Evolutionary conservation across 1,140 invertebrate species (phyloP), one percentile per base, ranked within the genome.

Genomic region (Lordiphosa collinella): DNA sequence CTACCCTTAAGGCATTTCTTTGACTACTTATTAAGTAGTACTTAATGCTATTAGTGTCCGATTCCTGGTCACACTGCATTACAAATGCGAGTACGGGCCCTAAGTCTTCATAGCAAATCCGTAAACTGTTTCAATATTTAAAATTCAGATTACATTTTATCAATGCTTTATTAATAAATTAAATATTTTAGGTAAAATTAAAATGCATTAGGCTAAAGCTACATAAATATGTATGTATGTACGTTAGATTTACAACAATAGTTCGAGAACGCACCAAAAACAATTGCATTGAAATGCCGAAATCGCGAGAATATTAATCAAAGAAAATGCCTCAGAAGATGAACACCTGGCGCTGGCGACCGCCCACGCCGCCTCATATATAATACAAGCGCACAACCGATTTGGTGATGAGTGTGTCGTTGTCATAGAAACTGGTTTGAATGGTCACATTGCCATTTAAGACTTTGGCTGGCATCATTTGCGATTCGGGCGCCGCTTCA

Each of bases 381-480:
- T 99, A 99, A 91, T 96, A 99, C 16, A 99, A 92, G 55, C 98
- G 92, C 37, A 99, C 97, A 91, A 93, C 94, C 29, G 98, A 99
- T 48, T 96, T 99, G 49, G 96, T 97, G 53, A 99, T 96, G 54
- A 98, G 92, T 41, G 98, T 91, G 89, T 99, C 96, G 72, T 97
- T 97, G 90, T 99, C 98, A 89, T 93, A 99, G 90, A 99, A 99
- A 89, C 96, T 96, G 8, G 98, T 99, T 91, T 99, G 98, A 78
- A 99, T 99, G 4, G 99, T 95, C 46, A 99, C 95, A 90, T 99
- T 99, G 3, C 98, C 98, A 66, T 97, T 99, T 65, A 99, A 91
- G 63, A 99, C 93, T 90, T 96, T 97, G 1, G 98, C 97, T 36
- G 99, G 98, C 96, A 99, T 99, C 98, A 99, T 99, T 91, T 99